Percentiles rank a stretch among this genome's conserved stretches.
phyloP scores from a whole-genome alignment of 2,888 invertebrate genomes.

The Lasioglossum leucozonium region DNA sequence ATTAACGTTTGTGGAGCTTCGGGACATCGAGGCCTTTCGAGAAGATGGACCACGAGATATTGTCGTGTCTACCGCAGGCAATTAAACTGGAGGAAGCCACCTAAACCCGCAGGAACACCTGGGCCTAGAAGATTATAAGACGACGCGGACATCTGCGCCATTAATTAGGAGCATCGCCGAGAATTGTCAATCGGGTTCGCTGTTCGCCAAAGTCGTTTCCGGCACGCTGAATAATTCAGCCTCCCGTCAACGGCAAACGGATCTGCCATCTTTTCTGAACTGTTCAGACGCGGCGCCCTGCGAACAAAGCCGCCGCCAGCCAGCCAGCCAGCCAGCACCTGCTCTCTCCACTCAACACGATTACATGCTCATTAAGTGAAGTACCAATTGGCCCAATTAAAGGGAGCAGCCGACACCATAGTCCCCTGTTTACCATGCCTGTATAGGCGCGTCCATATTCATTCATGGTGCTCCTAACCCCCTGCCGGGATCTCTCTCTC shows the following conservation, averaged over 20 bases:
- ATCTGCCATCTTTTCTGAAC: neutral
- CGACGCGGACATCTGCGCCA: neutral
- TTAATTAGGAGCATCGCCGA: neutral
- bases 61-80: no score
- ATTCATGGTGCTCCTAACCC: neutral
- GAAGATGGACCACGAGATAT: no score
- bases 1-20: no score
- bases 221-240: neutral
- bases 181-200: neutral
- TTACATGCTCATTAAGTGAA: neutral
- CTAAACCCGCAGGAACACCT: neutral
- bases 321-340: neutral
- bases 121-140: neutral
- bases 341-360: conserved; percentile 2
- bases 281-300: neutral
- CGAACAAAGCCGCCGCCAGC: conserved; percentile 3
- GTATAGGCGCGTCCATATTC: neutral
- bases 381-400: conserved; percentile 5
- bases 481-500: neutral
- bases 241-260: neutral
- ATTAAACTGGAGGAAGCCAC: no score
- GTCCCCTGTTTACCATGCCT: neutral
- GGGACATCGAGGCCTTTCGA: no score
- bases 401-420: neutral
- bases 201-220: neutral